Percentiles rank a stretch among this genome's conserved stretches.
Evolutionary conservation across 2,797 vertebrate species (phyloP).

Genomic region (Sparus aurata): DNA sequence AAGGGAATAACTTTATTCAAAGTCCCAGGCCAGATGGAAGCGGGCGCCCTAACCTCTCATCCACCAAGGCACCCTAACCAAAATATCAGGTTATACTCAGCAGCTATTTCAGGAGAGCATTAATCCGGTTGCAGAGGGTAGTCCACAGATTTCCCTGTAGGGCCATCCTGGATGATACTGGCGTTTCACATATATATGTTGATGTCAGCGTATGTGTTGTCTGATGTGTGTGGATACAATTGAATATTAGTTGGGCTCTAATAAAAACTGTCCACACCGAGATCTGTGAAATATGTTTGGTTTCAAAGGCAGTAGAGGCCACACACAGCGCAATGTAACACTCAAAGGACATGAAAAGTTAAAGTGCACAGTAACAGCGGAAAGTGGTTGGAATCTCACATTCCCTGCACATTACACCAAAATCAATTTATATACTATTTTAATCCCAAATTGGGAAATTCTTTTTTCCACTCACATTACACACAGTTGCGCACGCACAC

Average conservation of each 20-base stretch:
- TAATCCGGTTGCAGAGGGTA: not conserved
- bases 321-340: not conserved
- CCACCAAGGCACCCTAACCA: not conserved
- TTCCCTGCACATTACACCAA: not conserved
- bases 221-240: no score
- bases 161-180: no score
- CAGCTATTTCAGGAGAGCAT: not conserved
- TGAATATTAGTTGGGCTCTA: no score
- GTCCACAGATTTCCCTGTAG: not conserved
- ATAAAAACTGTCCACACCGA: not conserved
- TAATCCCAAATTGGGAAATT: no score
- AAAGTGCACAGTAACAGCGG: not conserved
- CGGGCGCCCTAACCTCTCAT: not conserved
- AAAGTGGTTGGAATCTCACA: not conserved
- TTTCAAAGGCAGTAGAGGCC: slow-evolving; percentile 2
- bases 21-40: not conserved
- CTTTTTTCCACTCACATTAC: no score
- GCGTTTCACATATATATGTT: no score
- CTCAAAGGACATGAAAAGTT: not conserved
- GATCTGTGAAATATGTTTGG: not conserved
- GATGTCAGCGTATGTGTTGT: no score
- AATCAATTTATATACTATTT: no score
- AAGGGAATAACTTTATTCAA: not conserved
- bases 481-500: no score
- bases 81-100: slow-evolving; percentile 2